Evolutionary conservation across 2,888 invertebrate genomes (phyloP).

Genomic region (Tinea pellionella): DNA sequence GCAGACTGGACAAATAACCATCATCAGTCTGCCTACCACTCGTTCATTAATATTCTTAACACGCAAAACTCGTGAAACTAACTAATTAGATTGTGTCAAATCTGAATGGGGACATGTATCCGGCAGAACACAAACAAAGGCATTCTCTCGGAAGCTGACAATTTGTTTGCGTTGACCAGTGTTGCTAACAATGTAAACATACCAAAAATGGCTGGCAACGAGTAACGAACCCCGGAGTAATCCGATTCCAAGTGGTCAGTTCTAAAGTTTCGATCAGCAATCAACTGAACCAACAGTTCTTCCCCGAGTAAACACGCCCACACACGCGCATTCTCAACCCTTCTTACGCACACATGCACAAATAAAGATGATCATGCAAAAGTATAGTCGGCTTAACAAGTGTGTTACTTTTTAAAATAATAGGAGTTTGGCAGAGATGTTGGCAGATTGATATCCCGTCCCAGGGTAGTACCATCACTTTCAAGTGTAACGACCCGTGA

Average conservation of each 20-base stretch:
- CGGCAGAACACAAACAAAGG: background rate
- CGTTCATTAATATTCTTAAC: background rate
- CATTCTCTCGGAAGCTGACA: constrained; percentile 11
- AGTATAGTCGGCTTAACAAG: background rate
- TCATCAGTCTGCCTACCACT: too few relatives aligned
- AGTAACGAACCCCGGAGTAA: constrained; percentile 50
- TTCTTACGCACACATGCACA: background rate
- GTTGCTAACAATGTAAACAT: constrained; percentile 44
- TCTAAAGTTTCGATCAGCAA: constrained; percentile 59
- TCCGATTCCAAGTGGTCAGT: constrained; percentile 60
- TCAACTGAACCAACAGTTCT: constrained; percentile 59
- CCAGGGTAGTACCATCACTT: too few relatives aligned
- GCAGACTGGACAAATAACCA: too few relatives aligned
- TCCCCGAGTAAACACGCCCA: constrained; percentile 45
- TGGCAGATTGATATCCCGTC: too few relatives aligned
- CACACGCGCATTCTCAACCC: background rate
- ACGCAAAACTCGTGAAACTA: background rate
- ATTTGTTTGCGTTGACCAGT: constrained; percentile 10
- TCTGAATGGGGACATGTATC: background rate
- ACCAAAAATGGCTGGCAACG: constrained; percentile 17
- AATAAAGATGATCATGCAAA: background rate
- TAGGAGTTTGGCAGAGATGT: too few relatives aligned
- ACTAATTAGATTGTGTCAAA: background rate
- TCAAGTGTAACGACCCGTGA: too few relatives aligned
- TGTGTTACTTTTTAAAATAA: background rate